Percentiles rank a stretch among this genome's conserved stretches.
Evolutionary conservation across 2,888 invertebrate species (phyloP).

Genomic region (Limnephilus lunatus): DNA sequence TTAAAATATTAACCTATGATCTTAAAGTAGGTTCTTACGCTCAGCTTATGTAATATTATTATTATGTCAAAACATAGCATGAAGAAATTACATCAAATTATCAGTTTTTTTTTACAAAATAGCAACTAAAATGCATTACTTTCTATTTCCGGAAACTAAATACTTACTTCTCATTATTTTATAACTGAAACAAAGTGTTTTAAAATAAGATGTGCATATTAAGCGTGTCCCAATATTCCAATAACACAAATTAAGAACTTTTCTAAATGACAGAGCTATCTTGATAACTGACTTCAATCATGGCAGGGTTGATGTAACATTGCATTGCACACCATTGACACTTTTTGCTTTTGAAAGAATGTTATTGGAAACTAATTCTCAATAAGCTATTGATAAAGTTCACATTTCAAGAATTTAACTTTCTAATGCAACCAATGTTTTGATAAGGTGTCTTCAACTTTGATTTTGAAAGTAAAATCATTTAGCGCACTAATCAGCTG

Average conservation of each 20-base stretch:
- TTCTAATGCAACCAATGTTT: not conserved
- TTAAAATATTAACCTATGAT: too few species aligned
- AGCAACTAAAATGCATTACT: too few species aligned
- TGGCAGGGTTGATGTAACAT: not conserved
- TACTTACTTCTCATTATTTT: too few species aligned
- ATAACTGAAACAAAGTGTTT: too few species aligned
- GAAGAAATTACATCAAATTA: too few species aligned
- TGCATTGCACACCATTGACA: not conserved
- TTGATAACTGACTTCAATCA: not conserved
- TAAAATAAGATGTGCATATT: too few species aligned
- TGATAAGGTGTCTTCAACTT: not conserved
- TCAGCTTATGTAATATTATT: too few species aligned
- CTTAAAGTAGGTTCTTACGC: too few species aligned
- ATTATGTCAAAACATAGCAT: too few species aligned
- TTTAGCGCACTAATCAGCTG: slow-evolving; percentile 8
- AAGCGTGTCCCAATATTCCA: too few species aligned
- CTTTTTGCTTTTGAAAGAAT: not conserved
- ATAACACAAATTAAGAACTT: not conserved
- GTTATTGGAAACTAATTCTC: not conserved
- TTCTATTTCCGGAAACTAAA: too few species aligned
- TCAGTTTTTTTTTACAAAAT: too few species aligned
- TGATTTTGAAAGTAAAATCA: not conserved
- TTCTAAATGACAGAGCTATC: not conserved
- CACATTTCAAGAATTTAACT: not conserved
- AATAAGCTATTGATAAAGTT: not conserved